Percentiles rank a stretch among this genome's conserved stretches.
Evolutionary conservation across 2,113 vertebrate genomes (phyloP).

Genomic region (Cisticola juncidis): DNA sequence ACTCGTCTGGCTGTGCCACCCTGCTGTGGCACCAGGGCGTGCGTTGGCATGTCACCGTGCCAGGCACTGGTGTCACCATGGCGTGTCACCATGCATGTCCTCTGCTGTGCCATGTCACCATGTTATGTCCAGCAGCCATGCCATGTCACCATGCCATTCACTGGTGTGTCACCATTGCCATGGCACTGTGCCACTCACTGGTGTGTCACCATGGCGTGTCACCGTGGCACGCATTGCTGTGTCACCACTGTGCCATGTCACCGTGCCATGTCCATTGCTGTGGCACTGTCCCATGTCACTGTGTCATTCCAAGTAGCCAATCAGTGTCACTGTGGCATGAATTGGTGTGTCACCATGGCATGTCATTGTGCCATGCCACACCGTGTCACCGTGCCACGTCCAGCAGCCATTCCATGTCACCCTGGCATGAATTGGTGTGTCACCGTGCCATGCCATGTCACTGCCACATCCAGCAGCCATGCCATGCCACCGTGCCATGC

Average conservation of each 20-base stretch:
- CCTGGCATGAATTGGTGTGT: neutral
- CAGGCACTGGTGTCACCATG: neutral
- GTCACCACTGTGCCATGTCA: neutral
- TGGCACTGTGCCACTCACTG: neutral
- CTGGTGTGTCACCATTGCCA: no score
- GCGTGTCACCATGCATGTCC: neutral
- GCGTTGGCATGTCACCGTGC: neutral
- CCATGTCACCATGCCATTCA: neutral
- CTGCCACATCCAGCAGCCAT: no score
- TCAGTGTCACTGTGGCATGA: neutral
- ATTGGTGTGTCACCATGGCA: neutral
- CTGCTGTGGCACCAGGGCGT: neutral
- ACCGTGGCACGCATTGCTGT: accelerated
- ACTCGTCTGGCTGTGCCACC: neutral
- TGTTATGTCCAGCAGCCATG: no score
- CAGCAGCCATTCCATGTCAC: neutral
- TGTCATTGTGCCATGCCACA: no score
- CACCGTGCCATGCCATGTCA: no score
- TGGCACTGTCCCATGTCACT: no score
- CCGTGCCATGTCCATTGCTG: neutral
- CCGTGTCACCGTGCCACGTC: neutral
- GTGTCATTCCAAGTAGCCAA: neutral
- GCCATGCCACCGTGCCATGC: neutral
- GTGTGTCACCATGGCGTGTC: neutral
- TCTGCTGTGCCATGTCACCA: accelerated